These are phyloP conservation scores for Orestias chungarensis DNA, from an alignment of 2,797 vertebrate genomes.

Conservation along the genomic window DNA sequence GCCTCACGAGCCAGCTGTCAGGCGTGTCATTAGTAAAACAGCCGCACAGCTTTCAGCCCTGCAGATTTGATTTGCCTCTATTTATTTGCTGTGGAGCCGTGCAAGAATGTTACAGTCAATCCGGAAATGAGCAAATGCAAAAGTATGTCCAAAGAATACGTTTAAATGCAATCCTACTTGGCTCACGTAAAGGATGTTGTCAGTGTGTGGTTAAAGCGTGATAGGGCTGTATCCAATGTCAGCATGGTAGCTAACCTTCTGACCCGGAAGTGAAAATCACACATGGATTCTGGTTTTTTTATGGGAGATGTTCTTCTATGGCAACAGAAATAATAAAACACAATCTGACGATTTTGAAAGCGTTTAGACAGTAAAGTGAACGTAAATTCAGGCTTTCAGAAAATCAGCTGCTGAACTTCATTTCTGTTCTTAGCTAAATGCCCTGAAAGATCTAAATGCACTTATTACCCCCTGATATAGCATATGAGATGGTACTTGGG, in stretches of 20 bases:
- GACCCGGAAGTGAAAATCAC: no score
- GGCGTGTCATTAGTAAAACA: constrained; percentile 38
- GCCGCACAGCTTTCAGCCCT: constrained; percentile 9
- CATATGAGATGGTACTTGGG: no score
- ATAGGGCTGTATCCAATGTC: neutral
- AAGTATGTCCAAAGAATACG: neutral
- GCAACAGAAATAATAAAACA: neutral
- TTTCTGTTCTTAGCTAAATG: neutral
- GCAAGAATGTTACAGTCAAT: neutral
- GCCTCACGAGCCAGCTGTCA: constrained; percentile 19
- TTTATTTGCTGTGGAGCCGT: neutral
- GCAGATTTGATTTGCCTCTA: neutral
- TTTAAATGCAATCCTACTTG: neutral
- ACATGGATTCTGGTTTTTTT: neutral
- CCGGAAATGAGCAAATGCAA: neutral
- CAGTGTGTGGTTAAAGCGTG: neutral
- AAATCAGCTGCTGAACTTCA: neutral
- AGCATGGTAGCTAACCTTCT: neutral
- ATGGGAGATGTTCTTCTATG: neutral
- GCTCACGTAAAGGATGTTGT: neutral
- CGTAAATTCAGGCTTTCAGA: neutral
- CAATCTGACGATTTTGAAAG: neutral
- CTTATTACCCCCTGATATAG: no score
- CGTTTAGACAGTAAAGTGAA: neutral
- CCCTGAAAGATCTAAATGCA: no score